phyloP scores from a whole-genome alignment of 2,888 invertebrate species.

The Copidosoma aretas region DNA sequence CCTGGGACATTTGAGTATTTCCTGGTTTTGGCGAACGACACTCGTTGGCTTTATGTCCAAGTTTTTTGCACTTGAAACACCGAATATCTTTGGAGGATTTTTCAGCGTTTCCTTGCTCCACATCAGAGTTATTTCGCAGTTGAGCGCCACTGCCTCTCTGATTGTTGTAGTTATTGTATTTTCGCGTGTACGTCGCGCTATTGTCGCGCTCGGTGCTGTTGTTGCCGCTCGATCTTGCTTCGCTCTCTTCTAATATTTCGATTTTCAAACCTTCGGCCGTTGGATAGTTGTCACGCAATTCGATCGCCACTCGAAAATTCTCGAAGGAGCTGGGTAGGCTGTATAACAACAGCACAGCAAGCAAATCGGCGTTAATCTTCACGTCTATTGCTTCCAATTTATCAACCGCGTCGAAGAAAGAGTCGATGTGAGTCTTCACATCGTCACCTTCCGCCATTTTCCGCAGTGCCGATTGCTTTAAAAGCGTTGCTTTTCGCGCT shows the following conservation, averaged over 20 bases:
- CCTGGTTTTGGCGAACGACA: too few species aligned
- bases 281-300: slow-evolving; percentile 36
- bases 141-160: background rate
- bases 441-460: slow-evolving; percentile 24
- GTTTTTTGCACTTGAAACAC: background rate
- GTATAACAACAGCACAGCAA: slow-evolving; percentile 11
- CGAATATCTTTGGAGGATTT: background rate
- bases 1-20: too few species aligned
- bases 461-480: slow-evolving; percentile 12
- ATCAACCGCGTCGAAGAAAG: slow-evolving; percentile 17
- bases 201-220: background rate
- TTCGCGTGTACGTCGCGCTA: background rate
- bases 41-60: background rate
- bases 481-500: slow-evolving; percentile 17
- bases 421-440: slow-evolving; percentile 3
- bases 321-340: slow-evolving; percentile 19
- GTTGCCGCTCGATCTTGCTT: slow-evolving; percentile 6
- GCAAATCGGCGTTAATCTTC: background rate
- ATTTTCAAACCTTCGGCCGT: slow-evolving; percentile 35
- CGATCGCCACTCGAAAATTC: slow-evolving; percentile 36
- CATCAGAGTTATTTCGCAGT: too few species aligned
- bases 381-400: slow-evolving; percentile 4
- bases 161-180: background rate
- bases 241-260: slow-evolving; percentile 37
- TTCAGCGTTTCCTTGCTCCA: background rate